Conservation (phyloP, 2,113 vertebrate species). For the Nothoprocta perdicaria region DNA sequence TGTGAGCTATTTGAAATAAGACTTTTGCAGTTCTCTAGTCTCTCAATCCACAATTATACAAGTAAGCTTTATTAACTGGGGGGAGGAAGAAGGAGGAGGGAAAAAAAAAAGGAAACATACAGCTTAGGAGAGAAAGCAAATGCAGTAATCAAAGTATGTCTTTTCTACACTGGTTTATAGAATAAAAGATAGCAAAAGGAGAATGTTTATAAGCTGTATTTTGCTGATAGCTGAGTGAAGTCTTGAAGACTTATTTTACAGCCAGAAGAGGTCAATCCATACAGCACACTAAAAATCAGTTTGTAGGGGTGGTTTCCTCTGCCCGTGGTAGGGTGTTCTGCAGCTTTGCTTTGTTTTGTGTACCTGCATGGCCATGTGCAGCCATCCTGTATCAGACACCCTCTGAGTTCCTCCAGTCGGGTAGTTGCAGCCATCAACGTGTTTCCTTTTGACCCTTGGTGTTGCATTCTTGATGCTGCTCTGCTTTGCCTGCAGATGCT, state of each 20-base stretch:
- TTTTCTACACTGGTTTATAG: not conserved
- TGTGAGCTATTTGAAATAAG: not conserved
- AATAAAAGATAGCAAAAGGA: not conserved
- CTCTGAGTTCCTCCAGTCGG: fast-evolving
- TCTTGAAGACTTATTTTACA: not conserved
- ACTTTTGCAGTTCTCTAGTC: not conserved
- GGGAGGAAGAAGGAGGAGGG: not conserved
- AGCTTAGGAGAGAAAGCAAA: not conserved
- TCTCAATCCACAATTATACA: not conserved
- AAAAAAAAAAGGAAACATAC: not conserved
- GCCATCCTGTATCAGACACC: not conserved
- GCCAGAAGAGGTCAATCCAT: not conserved
- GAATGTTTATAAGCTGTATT: not conserved
- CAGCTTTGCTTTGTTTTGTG: not conserved
- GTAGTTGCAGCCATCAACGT: not conserved
- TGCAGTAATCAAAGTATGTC: not conserved
- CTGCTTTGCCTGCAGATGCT: not conserved
- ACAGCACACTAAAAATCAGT: not conserved
- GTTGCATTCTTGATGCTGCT: not conserved
- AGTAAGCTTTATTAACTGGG: not conserved
- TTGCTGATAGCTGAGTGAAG: not conserved
- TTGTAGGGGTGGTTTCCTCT: not conserved
- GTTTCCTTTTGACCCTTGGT: not conserved
- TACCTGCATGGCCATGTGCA: not conserved
- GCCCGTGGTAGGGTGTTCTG: not conserved